Conservation (phyloP, 2,113 vertebrate species). For the Myrmecobius fasciatus region DNA sequence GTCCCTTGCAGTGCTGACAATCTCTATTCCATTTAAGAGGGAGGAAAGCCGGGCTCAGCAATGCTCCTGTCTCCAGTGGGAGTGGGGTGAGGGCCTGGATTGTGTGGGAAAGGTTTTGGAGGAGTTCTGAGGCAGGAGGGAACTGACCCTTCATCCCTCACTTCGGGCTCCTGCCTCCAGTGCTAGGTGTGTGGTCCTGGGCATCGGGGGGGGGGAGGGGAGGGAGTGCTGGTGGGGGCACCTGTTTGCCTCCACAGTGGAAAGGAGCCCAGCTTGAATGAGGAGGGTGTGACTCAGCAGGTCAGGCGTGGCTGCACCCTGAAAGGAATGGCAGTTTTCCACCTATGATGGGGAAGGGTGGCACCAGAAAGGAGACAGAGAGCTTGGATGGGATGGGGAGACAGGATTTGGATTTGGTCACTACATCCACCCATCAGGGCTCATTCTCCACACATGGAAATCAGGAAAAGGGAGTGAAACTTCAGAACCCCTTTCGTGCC, state of each 20-base stretch:
- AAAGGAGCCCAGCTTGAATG: neutral
- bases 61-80: neutral
- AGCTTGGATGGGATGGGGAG: neutral
- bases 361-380: neutral
- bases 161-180: neutral
- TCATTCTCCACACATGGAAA: slow-evolving; percentile 60
- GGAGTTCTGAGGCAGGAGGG: neutral
- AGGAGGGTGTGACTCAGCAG: neutral
- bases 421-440: slow-evolving; percentile 6
- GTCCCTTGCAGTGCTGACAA: neutral
- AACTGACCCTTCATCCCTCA: neutral
- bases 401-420: neutral
- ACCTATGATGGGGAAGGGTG: neutral
- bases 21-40: neutral
- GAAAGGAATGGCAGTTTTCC: neutral
- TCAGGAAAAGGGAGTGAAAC: neutral
- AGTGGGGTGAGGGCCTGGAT: neutral
- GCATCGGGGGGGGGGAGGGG: neutral
- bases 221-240: neutral
- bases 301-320: neutral
- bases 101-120: neutral
- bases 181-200: neutral
- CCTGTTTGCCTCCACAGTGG: neutral
- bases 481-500: slow-evolving; percentile 5
- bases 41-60: neutral